Evolutionary conservation across 1,140 invertebrate species (phyloP).

Genomic region (Cydia splendana): DNA sequence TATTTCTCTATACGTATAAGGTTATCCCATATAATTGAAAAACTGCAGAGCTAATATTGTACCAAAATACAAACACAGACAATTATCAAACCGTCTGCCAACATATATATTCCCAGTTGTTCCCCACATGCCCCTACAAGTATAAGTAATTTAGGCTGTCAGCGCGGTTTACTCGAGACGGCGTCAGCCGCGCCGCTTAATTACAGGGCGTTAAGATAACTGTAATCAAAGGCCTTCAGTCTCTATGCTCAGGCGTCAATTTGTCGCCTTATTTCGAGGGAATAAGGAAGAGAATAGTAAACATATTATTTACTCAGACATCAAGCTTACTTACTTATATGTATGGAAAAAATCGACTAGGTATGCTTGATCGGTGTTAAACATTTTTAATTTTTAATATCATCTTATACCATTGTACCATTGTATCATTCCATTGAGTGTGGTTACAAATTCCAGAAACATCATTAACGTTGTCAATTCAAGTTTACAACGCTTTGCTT

Average conservation of each 20-base stretch:
- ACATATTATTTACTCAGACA: not conserved
- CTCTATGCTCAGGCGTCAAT: not conserved
- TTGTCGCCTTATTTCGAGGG: not conserved
- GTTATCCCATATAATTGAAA: too few relatives aligned
- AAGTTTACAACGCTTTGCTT: too few relatives aligned
- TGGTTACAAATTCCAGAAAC: too few relatives aligned
- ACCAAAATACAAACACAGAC: not conserved
- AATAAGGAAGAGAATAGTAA: not conserved
- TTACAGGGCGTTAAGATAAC: constrained; percentile 3
- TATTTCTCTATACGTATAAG: too few relatives aligned
- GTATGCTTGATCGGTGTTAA: too few relatives aligned
- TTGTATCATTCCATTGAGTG: too few relatives aligned
- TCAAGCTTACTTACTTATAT: not conserved
- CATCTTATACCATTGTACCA: too few relatives aligned
- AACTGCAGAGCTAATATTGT: not conserved
- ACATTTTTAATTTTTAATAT: too few relatives aligned
- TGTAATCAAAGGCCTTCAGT: constrained; percentile 12
- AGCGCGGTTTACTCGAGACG: constrained; percentile 6
- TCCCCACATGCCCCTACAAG: not conserved
- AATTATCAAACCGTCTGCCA: not conserved
- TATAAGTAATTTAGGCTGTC: constrained; percentile 21
- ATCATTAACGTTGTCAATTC: too few relatives aligned
- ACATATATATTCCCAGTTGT: not conserved
- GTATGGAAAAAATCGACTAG: constrained; percentile 2
- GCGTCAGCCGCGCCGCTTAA: constrained; percentile 15